Percentiles rank a stretch among this genome's conserved stretches.
phyloP scores from a whole-genome alignment of 2,888 invertebrate genomes.

The Pachydiplax longipennis region DNA sequence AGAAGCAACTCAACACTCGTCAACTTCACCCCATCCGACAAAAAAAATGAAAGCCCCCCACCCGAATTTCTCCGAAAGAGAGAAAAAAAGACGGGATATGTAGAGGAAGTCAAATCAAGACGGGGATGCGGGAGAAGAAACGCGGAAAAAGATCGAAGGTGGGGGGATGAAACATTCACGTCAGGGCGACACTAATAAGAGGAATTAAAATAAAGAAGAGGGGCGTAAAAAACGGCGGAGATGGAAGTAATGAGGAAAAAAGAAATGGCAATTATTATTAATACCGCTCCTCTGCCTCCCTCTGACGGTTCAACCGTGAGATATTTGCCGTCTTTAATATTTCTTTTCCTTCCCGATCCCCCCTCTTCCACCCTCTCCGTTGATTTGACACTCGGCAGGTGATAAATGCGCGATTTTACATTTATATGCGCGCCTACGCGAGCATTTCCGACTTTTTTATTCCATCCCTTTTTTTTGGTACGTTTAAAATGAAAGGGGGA shows the following conservation, averaged over 20 bases:
- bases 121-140: neutral
- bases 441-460: neutral
- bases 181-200: constrained; percentile 39
- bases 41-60: neutral
- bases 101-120: constrained; percentile 34
- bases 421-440: constrained; percentile 29
- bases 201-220: constrained; percentile 45
- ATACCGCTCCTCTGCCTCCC: neutral
- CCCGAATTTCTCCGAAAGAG: neutral
- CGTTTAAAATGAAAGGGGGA: constrained; percentile 25
- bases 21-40: neutral
- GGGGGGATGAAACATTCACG: constrained; percentile 31
- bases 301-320: constrained; percentile 21
- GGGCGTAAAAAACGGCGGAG: constrained; percentile 2
- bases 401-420: constrained; percentile 39
- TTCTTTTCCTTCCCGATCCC: neutral
- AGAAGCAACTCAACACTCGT: neutral
- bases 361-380: neutral
- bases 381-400: constrained; percentile 39
- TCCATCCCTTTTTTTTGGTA: neutral
- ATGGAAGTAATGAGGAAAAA: constrained; percentile 42
- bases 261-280: constrained; percentile 40
- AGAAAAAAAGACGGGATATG: neutral
- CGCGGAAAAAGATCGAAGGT: neutral
- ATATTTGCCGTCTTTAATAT: constrained; percentile 42